A percentile compares a stretch with the other conserved stretches of the same genome.
phyloP scores from a whole-genome alignment of 2,888 invertebrate species.

The Drymonia ruficornis region DNA sequence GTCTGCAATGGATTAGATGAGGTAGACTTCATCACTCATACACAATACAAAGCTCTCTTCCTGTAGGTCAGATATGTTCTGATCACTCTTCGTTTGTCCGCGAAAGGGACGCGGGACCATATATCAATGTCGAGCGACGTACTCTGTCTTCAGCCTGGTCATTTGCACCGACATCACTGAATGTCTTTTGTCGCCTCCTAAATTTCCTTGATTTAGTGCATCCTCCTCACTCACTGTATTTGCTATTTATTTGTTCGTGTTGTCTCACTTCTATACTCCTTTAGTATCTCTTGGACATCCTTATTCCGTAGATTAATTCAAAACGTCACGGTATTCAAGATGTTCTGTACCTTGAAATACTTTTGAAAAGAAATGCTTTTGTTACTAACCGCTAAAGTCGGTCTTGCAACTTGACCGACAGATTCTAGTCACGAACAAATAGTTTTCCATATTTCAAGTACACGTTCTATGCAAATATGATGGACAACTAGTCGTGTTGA shows the following conservation, averaged over 20 bases:
- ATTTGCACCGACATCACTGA: conserved; percentile 46
- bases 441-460: conserved; percentile 45
- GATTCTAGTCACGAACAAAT: conserved; percentile 44
- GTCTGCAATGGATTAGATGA: not conserved
- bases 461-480: conserved; percentile 55
- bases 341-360: too few relatives aligned
- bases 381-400: not conserved
- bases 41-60: not conserved
- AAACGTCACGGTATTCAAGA: too few relatives aligned
- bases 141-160: conserved; percentile 45
- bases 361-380: not conserved
- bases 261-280: not conserved
- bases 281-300: not conserved
- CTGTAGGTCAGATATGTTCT: conserved; percentile 16
- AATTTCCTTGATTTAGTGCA: conserved; percentile 41
- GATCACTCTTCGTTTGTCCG: conserved; percentile 39
- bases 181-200: conserved; percentile 47
- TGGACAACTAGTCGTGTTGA: conserved; percentile 33
- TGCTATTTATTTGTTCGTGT: not conserved
- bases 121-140: conserved; percentile 50
- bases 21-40: not conserved
- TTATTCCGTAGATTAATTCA: not conserved
- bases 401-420: conserved; percentile 18
- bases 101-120: conserved; percentile 37
- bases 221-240: not conserved